phyloP scores from a whole-genome alignment of 2,113 vertebrate species.

The Nannospalax galili region DNA sequence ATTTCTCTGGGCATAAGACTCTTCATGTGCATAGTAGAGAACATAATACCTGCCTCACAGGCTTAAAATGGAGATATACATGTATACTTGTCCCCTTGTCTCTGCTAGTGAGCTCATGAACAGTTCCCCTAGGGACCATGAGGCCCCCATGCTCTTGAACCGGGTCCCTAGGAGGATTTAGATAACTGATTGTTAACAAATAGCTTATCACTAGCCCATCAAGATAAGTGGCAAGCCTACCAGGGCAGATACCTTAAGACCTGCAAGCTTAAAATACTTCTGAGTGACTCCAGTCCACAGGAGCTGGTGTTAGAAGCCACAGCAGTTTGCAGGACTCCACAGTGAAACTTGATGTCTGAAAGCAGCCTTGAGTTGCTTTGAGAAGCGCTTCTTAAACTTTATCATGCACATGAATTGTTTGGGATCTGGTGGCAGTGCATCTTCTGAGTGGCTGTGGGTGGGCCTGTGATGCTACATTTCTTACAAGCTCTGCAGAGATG shows the following conservation, averaged over 20 bases:
- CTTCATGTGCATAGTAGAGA: neutral
- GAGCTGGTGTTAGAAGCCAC: neutral
- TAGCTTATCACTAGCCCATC: neutral
- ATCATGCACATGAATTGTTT: neutral
- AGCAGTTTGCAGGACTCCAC: neutral
- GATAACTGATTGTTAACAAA: neutral
- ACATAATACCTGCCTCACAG: neutral
- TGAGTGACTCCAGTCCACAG: neutral
- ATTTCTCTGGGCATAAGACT: neutral
- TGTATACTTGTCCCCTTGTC: neutral
- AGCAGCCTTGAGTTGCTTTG: neutral
- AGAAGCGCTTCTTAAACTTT: neutral
- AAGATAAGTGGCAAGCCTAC: neutral
- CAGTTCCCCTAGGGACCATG: neutral
- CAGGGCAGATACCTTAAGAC: neutral
- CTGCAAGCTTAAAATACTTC: neutral
- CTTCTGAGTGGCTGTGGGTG: neutral
- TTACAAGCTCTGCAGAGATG: neutral
- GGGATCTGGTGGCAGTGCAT: neutral
- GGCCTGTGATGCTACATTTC: neutral
- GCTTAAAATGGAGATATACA: neutral
- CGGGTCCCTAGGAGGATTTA: neutral
- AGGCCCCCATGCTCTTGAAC: neutral
- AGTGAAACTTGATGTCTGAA: neutral
- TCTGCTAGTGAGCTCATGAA: neutral